phyloP scores from a whole-genome alignment of 2,797 vertebrate species.

The Typhlichthys subterraneus region DNA sequence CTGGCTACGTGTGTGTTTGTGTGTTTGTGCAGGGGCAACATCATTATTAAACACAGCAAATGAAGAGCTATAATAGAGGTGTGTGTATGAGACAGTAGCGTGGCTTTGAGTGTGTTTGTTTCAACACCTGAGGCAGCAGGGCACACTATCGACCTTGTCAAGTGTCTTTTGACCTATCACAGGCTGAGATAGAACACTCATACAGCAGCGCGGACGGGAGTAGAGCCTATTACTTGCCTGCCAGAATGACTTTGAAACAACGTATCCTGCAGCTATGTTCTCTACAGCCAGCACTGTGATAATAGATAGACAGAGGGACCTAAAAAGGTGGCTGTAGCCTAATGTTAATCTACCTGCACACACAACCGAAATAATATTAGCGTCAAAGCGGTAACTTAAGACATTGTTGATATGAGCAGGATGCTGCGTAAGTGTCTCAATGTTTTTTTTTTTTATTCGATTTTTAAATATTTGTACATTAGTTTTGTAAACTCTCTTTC shows the following conservation, averaged over 20 bases:
- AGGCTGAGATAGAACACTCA: constrained; percentile 5
- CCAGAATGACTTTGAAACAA: too few relatives aligned
- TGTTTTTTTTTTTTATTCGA: background rate
- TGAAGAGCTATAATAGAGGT: constrained; percentile 43
- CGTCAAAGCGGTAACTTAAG: too few relatives aligned
- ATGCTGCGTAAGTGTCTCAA: background rate
- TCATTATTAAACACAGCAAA: constrained; percentile 55
- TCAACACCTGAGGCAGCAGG: background rate
- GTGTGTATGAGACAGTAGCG: constrained; percentile 27
- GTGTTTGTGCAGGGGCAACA: constrained; percentile 36
- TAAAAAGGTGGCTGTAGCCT: too few relatives aligned
- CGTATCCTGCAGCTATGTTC: too few relatives aligned
- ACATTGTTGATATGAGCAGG: too few relatives aligned
- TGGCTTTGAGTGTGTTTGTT: constrained; percentile 12
- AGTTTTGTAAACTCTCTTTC: constrained; percentile 8
- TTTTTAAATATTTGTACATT: background rate
- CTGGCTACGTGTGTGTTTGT: constrained; percentile 3
- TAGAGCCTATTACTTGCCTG: constrained; percentile 5
- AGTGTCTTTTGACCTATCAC: constrained; percentile 31
- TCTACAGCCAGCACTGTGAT: too few relatives aligned
- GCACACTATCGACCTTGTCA: constrained; percentile 6
- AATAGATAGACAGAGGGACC: too few relatives aligned
- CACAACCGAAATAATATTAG: too few relatives aligned
- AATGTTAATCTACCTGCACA: too few relatives aligned
- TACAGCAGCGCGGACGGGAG: background rate